Conservation (phyloP, 2,888 invertebrate genomes). For the Tipula confusa region DNA sequence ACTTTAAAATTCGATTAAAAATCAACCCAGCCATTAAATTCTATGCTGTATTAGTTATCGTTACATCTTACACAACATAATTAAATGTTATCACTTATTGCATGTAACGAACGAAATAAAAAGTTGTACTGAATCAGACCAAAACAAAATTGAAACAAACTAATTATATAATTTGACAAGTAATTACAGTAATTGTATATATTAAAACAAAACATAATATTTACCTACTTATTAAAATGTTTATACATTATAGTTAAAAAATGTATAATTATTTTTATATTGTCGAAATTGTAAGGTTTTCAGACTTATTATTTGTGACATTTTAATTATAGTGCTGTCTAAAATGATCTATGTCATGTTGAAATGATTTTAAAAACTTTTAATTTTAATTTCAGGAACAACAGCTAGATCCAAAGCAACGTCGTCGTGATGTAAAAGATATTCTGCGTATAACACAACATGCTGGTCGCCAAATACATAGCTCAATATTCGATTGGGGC, state of each 20-base stretch:
- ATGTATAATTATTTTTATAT: background rate
- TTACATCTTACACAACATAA: background rate
- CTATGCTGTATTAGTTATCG: too few species aligned
- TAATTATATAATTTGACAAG: background rate
- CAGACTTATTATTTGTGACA: background rate
- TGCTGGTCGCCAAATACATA: slow-evolving; percentile 56
- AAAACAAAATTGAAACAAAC: background rate
- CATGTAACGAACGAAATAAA: background rate
- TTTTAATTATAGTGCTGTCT: background rate
- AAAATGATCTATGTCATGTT: background rate
- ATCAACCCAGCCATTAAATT: too few species aligned
- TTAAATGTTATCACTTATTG: background rate
- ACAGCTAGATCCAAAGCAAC: slow-evolving; percentile 29
- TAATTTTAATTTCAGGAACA: background rate
- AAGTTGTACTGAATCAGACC: background rate
- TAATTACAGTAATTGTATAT: background rate
- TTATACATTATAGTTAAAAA: background rate
- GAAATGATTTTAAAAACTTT: background rate
- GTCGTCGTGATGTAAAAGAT: slow-evolving; percentile 51
- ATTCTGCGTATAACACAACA: slow-evolving; percentile 55
- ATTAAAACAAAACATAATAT: background rate
- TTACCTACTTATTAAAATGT: too few species aligned
- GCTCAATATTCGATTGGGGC: slow-evolving; percentile 55
- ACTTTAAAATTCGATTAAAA: too few species aligned
- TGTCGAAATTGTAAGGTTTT: background rate